A percentile compares a stretch with the other conserved stretches of the same genome.
Conservation (phyloP, 2,113 vertebrate genomes). For the Hypomesus transpacificus region DNA sequence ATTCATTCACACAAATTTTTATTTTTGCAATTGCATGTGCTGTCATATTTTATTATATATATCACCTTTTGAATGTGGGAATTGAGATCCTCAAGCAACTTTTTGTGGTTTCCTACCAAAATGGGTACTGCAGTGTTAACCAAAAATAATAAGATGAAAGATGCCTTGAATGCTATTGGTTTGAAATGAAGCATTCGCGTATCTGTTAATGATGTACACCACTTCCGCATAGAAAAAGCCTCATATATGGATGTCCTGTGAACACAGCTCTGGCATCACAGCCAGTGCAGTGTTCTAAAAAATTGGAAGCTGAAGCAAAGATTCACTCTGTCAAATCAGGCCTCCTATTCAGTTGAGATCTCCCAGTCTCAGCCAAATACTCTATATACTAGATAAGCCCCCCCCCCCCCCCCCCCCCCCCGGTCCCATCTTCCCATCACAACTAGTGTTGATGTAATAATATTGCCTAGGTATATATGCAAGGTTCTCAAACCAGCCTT, state of each 20-base stretch:
- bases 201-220: no score
- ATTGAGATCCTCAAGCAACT: conserved; percentile 93
- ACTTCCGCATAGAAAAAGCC: no score
- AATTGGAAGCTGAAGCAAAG: background rate
- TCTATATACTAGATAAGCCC: no score
- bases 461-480: no score
- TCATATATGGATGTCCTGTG: conserved; percentile 32
- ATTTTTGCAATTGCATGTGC: conserved; percentile 73
- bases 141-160: conserved; percentile 47
- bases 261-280: conserved; percentile 46
- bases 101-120: conserved; percentile 97
- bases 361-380: no score
- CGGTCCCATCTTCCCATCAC: no score
- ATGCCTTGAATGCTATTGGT: conserved; percentile 41
- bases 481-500: no score
- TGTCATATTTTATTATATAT: conserved; percentile 63
- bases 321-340: no score
- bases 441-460: no score
- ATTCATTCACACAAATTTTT: conserved; percentile 67
- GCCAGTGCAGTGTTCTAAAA: conserved; percentile 27
- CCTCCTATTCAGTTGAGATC: no score
- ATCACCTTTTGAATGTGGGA: conserved; percentile 72
- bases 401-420: no score
- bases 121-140: conserved; percentile 87
- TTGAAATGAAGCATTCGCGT: conserved; percentile 36